phyloP scores from a whole-genome alignment of 1,140 invertebrate genomes.

The Cecropterus lyciades region DNA sequence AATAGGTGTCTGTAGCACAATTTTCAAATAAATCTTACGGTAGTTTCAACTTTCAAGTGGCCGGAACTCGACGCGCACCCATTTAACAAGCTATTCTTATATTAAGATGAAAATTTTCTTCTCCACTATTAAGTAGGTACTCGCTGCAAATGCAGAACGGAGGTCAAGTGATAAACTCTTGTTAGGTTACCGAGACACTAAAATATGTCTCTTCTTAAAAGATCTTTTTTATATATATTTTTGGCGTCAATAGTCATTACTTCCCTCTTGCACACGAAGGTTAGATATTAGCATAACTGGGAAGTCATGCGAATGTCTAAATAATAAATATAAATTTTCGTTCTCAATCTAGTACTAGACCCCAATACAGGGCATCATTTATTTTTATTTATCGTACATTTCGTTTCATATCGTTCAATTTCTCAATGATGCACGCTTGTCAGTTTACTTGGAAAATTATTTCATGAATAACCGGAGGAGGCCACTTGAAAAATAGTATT shows the following conservation, averaged over 20 bases:
- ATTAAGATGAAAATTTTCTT: neutral
- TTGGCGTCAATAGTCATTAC: too few species aligned
- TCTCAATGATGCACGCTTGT: neutral
- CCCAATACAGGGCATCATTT: too few species aligned
- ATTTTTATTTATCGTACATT: too few species aligned
- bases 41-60: neutral
- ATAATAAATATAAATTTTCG: too few species aligned
- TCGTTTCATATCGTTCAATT: neutral
- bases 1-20: neutral
- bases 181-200: neutral
- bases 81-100: slow-evolving; percentile 1
- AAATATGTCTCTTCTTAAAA: neutral
- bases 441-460: neutral
- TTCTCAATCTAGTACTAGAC: too few species aligned
- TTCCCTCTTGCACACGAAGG: too few species aligned
- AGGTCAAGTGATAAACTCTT: slow-evolving; percentile 1
- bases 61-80: neutral
- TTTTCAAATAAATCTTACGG: neutral
- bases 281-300: too few species aligned
- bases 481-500: neutral
- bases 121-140: neutral
- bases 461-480: neutral
- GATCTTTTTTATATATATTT: too few species aligned
- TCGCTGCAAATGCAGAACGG: neutral
- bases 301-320: too few species aligned